These are phyloP conservation scores for Calidris pygmaea DNA, from an alignment of 2,113 vertebrate species.

Conservation along the genomic window DNA sequence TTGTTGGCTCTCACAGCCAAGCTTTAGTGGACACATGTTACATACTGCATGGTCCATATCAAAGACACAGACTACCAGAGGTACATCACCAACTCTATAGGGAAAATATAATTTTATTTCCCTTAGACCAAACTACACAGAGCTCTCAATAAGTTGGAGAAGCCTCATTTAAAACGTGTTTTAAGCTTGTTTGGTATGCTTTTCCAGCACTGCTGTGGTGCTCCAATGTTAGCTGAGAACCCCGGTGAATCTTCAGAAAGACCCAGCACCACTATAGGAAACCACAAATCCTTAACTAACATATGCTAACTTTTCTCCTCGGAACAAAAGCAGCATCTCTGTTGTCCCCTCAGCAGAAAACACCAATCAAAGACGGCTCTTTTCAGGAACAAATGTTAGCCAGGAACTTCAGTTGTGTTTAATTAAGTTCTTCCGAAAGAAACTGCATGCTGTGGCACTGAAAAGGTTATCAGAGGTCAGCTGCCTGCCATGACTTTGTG, in stretches of 20 bases:
- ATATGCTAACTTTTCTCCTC: conserved; percentile 78
- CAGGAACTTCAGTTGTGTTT: conserved; percentile 90
- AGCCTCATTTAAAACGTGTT: background rate
- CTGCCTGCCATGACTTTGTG: conserved; percentile 88
- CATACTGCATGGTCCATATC: background rate
- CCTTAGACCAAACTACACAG: background rate
- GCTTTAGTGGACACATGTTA: background rate
- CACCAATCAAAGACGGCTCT: conserved; percentile 80
- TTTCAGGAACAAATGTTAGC: conserved; percentile 87
- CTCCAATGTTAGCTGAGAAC: background rate
- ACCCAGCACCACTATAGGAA: conserved; percentile 60
- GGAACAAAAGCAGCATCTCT: conserved; percentile 81
- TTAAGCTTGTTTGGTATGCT: background rate
- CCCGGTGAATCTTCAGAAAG: conserved; percentile 34
- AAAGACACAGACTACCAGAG: background rate
- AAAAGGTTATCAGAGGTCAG: conserved; percentile 88
- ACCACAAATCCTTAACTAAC: conserved; percentile 81
- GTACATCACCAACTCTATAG: background rate
- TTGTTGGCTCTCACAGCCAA: background rate
- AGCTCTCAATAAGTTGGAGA: background rate
- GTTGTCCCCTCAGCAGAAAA: conserved; percentile 78
- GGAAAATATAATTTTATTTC: background rate
- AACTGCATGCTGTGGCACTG: conserved; percentile 75
- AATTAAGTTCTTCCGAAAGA: conserved; percentile 87
- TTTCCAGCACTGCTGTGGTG: background rate